Evolutionary conservation across 2,113 vertebrate species (phyloP).

Genomic region (Willisornis vidua): DNA sequence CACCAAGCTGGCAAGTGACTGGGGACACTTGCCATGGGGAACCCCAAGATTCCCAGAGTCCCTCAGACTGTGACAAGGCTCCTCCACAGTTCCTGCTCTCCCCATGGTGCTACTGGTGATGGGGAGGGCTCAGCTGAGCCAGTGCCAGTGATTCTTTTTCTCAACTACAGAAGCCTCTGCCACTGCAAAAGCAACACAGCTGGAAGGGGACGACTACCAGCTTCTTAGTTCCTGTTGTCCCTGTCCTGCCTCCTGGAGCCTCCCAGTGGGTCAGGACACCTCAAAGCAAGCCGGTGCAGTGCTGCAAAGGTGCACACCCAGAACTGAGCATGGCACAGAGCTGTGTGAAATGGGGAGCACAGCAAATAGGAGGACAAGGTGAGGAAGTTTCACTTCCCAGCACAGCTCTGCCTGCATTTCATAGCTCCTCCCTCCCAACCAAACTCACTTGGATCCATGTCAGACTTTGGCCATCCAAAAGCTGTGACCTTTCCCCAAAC

Average conservation of each 20-base stretch:
- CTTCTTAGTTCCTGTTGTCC: fast-evolving
- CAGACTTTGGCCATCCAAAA: fast-evolving
- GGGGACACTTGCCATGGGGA: fast-evolving
- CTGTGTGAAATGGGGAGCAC: background rate
- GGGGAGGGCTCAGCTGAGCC: background rate
- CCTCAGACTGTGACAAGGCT: background rate
- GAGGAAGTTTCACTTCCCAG: background rate
- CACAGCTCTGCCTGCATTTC: background rate
- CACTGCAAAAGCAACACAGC: background rate
- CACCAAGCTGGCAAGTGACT: background rate
- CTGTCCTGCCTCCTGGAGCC: background rate
- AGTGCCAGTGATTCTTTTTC: background rate
- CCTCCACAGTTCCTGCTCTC: background rate
- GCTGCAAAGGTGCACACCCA: background rate
- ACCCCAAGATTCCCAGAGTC: background rate
- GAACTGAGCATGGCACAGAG: fast-evolving
- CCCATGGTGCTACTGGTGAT: background rate
- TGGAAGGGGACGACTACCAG: background rate
- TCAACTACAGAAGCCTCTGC: fast-evolving
- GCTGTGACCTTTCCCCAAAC: background rate
- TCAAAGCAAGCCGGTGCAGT: background rate
- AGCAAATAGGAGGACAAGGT: background rate
- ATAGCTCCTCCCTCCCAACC: background rate
- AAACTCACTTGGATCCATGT: fast-evolving
- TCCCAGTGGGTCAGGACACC: background rate